Evolutionary conservation across 2,113 vertebrate species (phyloP).

Genomic region (Tricholaema leucomelas): DNA sequence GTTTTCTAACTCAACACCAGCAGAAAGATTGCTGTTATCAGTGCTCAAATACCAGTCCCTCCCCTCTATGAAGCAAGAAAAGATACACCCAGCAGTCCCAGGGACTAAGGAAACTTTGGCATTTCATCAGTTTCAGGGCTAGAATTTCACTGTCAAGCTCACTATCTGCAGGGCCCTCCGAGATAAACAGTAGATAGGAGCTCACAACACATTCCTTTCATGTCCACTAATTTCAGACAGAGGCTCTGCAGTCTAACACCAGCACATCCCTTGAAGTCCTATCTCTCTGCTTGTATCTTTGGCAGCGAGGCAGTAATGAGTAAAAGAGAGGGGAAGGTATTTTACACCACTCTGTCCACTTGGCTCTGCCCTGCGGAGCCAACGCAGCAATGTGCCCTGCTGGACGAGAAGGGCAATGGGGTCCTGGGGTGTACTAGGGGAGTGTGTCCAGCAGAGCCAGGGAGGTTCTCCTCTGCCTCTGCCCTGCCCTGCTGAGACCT

Average conservation of each 20-base stretch:
- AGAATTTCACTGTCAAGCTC: slow-evolving; percentile 79
- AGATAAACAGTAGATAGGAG: slow-evolving; percentile 78
- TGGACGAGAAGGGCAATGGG: too few relatives aligned
- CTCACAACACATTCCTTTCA: slow-evolving; percentile 80
- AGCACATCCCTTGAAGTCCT: slow-evolving; percentile 65
- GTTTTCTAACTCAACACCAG: slow-evolving; percentile 73
- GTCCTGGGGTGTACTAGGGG: too few relatives aligned
- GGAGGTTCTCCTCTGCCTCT: too few relatives aligned
- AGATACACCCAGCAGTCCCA: slow-evolving; percentile 69
- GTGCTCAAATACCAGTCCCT: slow-evolving; percentile 81
- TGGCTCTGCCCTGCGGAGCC: not conserved
- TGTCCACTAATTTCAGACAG: slow-evolving; percentile 70
- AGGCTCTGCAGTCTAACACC: slow-evolving; percentile 51
- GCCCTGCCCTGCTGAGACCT: too few relatives aligned
- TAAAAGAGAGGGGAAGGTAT: slow-evolving; percentile 50
- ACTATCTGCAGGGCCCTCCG: slow-evolving; percentile 68
- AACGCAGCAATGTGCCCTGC: too few relatives aligned
- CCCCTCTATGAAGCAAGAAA: slow-evolving; percentile 77
- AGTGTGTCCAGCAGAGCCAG: too few relatives aligned
- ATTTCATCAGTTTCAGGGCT: slow-evolving; percentile 78
- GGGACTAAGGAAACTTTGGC: slow-evolving; percentile 64
- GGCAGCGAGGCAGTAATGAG: slow-evolving; percentile 64
- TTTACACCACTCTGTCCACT: slow-evolving; percentile 43
- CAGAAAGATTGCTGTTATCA: slow-evolving; percentile 81
- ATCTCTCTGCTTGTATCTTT: slow-evolving; percentile 55